Conservation (phyloP, 2,888 invertebrate species). For the Drosophila lacicola region DNA sequence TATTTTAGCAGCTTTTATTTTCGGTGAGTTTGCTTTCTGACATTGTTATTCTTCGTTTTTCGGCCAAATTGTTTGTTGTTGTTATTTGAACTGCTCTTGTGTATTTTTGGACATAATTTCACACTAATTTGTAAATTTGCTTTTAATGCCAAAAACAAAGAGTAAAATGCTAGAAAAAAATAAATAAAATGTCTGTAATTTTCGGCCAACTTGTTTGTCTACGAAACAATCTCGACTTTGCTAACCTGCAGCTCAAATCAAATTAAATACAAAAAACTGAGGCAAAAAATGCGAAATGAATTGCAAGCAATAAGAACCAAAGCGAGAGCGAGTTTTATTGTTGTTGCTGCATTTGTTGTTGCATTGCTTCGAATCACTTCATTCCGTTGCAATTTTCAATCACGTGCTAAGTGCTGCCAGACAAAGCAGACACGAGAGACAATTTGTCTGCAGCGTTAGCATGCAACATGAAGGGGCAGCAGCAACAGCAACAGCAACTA, state of each 20-base stretch:
- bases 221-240: conserved; percentile 5
- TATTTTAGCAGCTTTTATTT: conserved; percentile 49
- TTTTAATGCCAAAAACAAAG: conserved; percentile 74
- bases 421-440: conserved; percentile 52
- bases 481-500: conserved; percentile 22
- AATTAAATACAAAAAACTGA: conserved; percentile 48
- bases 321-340: conserved; percentile 18
- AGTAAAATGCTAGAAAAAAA: conserved; percentile 47
- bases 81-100: conserved; percentile 30
- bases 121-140: conserved; percentile 76
- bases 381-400: conserved; percentile 78
- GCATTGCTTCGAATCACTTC: conserved; percentile 71
- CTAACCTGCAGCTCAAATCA: conserved; percentile 43
- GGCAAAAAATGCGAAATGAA: conserved; percentile 39
- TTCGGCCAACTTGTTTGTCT: background rate
- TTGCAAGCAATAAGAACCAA: conserved; percentile 49
- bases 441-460: conserved; percentile 73
- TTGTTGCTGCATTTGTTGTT: conserved; percentile 14
- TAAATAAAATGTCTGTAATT: conserved; percentile 38
- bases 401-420: conserved; percentile 80
- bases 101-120: conserved; percentile 68
- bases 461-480: conserved; percentile 52
- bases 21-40: conserved; percentile 33
- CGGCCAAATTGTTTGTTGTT: conserved; percentile 28
- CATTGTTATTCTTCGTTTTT: conserved; percentile 16